A percentile compares a stretch with the other conserved stretches of the same genome.
Conservation (phyloP, 2,797 vertebrate species). For the Notolabrus celidotus region DNA sequence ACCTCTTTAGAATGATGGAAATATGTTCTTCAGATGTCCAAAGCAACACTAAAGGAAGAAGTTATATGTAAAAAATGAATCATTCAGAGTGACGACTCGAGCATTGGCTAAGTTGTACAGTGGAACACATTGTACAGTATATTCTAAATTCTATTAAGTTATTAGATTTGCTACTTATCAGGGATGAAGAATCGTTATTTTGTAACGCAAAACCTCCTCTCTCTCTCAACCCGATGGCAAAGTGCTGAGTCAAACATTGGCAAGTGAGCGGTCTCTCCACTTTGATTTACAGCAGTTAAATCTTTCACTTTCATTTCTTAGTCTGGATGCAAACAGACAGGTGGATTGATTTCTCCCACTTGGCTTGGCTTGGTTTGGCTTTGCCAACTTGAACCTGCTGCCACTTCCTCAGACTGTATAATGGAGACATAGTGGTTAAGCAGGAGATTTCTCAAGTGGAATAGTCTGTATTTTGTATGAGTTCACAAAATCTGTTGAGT, state of each 20-base stretch:
- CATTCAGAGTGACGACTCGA: not conserved
- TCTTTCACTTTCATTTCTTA: slow-evolving; percentile 25
- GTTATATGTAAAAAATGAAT: not conserved
- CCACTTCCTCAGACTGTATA: not conserved
- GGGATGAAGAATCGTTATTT: not conserved
- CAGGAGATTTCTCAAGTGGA: not conserved
- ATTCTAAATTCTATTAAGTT: no score
- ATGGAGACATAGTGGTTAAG: not conserved
- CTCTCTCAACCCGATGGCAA: slow-evolving; percentile 19
- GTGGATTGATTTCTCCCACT: slow-evolving; percentile 17
- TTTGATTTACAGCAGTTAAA: slow-evolving; percentile 39
- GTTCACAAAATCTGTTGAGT: not conserved
- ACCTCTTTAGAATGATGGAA: not conserved
- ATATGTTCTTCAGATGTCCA: no score
- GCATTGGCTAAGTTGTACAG: not conserved
- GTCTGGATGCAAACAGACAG: slow-evolving; percentile 11
- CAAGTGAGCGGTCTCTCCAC: slow-evolving; percentile 23
- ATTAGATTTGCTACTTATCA: no score
- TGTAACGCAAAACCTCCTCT: slow-evolving; percentile 24
- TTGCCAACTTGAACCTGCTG: slow-evolving; percentile 16
- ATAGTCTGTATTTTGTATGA: not conserved
- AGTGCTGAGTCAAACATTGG: slow-evolving; percentile 58
- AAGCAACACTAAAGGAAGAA: not conserved
- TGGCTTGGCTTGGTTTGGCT: slow-evolving; percentile 1
- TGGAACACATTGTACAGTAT: not conserved